Conservation (phyloP, 2,888 invertebrate species). For the Eupithecia subfuscata region DNA sequence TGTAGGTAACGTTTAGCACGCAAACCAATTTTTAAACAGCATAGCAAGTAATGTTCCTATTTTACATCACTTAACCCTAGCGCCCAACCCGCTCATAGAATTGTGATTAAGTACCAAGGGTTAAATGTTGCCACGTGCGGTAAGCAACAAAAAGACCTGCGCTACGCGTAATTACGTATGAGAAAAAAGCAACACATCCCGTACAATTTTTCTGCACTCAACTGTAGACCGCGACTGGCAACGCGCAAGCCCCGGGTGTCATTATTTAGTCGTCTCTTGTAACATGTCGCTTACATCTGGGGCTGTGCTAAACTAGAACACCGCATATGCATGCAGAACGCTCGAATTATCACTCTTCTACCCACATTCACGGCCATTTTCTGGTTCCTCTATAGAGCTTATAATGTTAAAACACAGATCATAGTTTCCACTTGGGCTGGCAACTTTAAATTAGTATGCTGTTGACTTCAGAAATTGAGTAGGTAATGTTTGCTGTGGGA, state of each 20-base stretch:
- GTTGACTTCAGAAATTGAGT: constrained; percentile 19
- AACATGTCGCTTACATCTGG: constrained; percentile 58
- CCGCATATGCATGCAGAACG: constrained; percentile 29
- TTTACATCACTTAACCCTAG: constrained; percentile 7
- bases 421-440: constrained; percentile 12
- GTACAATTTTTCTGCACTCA: constrained; percentile 47
- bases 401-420: constrained; percentile 21
- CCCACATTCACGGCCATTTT: constrained; percentile 21
- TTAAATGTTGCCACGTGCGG: constrained; percentile 8
- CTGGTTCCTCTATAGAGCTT: constrained; percentile 22
- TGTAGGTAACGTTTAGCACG: not conserved
- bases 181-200: constrained; percentile 41
- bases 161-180: constrained; percentile 33
- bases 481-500: constrained; percentile 7
- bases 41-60: not conserved
- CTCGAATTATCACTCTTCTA: constrained; percentile 32
- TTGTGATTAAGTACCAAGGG: not conserved
- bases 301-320: constrained; percentile 50
- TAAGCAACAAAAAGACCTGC: constrained; percentile 25
- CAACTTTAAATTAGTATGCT: constrained; percentile 13
- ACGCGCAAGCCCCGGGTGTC: constrained; percentile 47
- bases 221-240: constrained; percentile 52
- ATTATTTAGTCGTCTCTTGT: constrained; percentile 62
- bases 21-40: not conserved
- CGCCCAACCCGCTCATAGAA: constrained; percentile 1